Base-by-base conservation (phyloP, 2,888 invertebrate genomes). In the Tenthredo mesomela region DNA sequence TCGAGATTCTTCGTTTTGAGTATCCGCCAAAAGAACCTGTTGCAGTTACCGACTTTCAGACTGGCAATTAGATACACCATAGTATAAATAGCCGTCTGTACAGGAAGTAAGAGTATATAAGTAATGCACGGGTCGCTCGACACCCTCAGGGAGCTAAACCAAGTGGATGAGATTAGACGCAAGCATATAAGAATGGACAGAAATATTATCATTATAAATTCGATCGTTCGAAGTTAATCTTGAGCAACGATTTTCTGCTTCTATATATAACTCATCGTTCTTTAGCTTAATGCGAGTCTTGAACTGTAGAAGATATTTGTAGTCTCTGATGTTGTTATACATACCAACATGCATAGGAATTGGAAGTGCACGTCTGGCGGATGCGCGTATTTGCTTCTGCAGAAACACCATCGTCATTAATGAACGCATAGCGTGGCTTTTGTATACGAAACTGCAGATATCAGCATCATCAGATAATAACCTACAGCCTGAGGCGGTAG, bases 41-140 rank as follows among this genome's bases (percentile, higher is more conserved):
- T 67, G 67, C 67, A 67, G 67, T 21, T 50, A 29, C 47, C 15
- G 71, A 73, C 71, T 40, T 43, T 73, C 71, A 77, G 29, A 54
- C 29, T 54, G 33, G 77, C 77, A 77, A 77, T 77, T 77, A 77
- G 77, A 77, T 33, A 50, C 77, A 77, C 77, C 18, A 77, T n/a
- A 18, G 9, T 21, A 67, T 33, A 77, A 40, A 77, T 54, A 77
- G 73, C 73, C 18, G 77, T 18, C 80, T 65, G 80, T 61, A 40
- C 80, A 82, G 65, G 29, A 82, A 82, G 47, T 67, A 47, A 82
- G 67, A 70, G 29, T 37, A n/a, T n/a, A n/a, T n/a, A n/a, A 40
- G 82, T 47, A 40, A 37, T 70, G 82, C 47, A 37, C 29, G 21
- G 61, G 61, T 47, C 37, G 67, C n/a, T 18, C 40, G 77, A 21